phyloP scores from a whole-genome alignment of 2,888 invertebrate genomes.

The Iselma pallidipennis region DNA sequence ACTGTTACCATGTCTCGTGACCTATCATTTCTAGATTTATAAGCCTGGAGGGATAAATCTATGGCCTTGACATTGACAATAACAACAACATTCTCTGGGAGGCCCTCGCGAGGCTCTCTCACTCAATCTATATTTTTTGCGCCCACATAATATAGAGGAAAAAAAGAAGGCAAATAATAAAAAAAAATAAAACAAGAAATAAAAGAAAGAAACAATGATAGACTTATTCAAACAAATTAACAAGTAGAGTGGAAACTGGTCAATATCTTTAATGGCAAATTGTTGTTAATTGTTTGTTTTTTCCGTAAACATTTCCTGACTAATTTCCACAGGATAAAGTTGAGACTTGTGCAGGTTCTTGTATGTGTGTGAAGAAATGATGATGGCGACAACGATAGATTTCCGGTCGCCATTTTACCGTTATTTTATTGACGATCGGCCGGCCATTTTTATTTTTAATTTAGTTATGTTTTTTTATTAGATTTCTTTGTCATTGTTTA shows the following conservation, averaged over 20 bases:
- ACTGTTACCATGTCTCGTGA: background rate
- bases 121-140: background rate
- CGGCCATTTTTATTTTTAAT: background rate
- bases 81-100: conserved; percentile 44
- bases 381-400: conserved; percentile 45
- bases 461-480: background rate
- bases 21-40: background rate
- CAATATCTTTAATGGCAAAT: background rate
- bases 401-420: conserved; percentile 54
- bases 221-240: background rate
- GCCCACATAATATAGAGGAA: background rate
- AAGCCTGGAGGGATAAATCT: background rate
- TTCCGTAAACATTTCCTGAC: background rate
- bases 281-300: background rate
- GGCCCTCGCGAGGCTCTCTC: conserved; percentile 42
- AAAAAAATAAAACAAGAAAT: too few species aligned
- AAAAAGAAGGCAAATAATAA: background rate
- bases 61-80: conserved; percentile 48
- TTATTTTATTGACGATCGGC: conserved; percentile 37
- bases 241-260: background rate
- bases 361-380: background rate
- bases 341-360: background rate
- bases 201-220: too few species aligned
- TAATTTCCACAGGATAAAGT: background rate
- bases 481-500: background rate